Evolutionary conservation across 2,797 vertebrate species (phyloP), one percentile per base, ranked within the genome.

Genomic region (Acrossocheilus fasciatus): DNA sequence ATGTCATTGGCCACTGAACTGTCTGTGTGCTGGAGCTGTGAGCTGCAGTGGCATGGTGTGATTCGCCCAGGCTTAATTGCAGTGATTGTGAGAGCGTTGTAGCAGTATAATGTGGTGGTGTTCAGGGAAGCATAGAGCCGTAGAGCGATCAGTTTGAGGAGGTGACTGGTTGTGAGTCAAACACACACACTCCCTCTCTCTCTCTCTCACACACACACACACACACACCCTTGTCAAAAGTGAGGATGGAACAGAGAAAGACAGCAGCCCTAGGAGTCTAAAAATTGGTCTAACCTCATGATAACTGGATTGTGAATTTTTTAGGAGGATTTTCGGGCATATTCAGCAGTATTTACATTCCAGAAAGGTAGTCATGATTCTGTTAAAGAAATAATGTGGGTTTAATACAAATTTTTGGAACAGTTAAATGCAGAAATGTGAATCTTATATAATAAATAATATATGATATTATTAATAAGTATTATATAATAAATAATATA

Each of bases 1-100:
- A 74, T 75, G 69, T 66, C 74, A 70, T 66, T 86, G 84, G 57
- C 43, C 54, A 66, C 54, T 84, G 70, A 82, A 43, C 59, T 88
- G 86, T 82, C 62, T 66, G 41, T 78, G 81, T 83, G 72, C 85
- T 89, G 87, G 92, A 76, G 87, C 87, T 82, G 73, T 87, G 85
- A 91, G 69, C 78, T 90, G 45, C 88, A 89, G 84, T 86, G 90
- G 91, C 90, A 90, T 91, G 90, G 91, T 88, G 89, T 91, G 92
- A 93, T 94, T 93, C 91, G 92, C 91, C 93, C 90, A 89, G 93
- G 91, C 91, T 83, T 87, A 91, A 90, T 91, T 92, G 90, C 92
- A 91, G 69, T 89, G 87, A 88, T 91, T 90, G 89, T 87, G 77
- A 82, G 81, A 57, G 84, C 82, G 50, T 74, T 82, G 87, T 83